These are phyloP conservation scores for Drosophila burlai DNA, from an alignment of 1,140 invertebrate species.

Conservation along the genomic window DNA sequence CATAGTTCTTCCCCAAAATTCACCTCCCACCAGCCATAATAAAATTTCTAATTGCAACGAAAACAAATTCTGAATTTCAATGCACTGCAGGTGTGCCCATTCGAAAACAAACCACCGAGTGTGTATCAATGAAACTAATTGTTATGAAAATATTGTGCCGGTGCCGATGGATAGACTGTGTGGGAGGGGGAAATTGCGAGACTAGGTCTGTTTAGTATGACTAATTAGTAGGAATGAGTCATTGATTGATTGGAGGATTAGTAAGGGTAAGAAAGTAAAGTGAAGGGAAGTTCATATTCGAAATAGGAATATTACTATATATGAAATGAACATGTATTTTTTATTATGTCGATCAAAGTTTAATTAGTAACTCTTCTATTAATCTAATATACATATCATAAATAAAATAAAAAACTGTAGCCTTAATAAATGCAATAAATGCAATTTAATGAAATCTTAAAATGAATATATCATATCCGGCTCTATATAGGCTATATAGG, in stretches of 20 bases:
- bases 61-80: constrained; percentile 71
- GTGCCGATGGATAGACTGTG: constrained; percentile 53
- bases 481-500: no score
- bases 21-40: constrained; percentile 38
- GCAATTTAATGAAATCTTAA: no score
- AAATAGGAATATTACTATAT: no score
- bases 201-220: neutral
- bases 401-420: no score
- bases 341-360: no score
- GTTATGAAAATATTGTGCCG: constrained; percentile 73
- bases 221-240: constrained; percentile 15
- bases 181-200: constrained; percentile 4
- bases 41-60: constrained; percentile 79
- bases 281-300: no score
- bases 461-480: no score
- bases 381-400: no score
- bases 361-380: no score
- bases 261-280: neutral
- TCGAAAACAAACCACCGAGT: constrained; percentile 41
- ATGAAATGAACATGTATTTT: no score
- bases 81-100: constrained; percentile 64
- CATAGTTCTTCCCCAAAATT: constrained; percentile 3
- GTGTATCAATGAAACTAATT: constrained; percentile 74
- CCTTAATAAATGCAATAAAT: no score
- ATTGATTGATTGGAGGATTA: neutral